These are phyloP conservation scores for Sebastes wilsoni DNA, from an alignment of 2,797 vertebrate species.

Conservation along the genomic window DNA sequence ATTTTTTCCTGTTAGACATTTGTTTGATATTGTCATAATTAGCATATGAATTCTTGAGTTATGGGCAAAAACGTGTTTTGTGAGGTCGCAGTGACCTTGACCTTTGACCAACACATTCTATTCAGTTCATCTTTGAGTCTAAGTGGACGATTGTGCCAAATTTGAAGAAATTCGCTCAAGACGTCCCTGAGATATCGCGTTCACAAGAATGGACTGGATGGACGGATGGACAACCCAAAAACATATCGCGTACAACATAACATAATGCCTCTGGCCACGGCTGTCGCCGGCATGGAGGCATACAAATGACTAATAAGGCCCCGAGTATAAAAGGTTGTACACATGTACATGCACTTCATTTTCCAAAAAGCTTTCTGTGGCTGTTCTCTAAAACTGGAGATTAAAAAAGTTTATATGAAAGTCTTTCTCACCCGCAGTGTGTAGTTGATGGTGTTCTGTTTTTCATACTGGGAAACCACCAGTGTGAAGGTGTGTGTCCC, in stretches of 20 bases:
- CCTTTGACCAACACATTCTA: too few species aligned
- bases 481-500: slow-evolving; percentile 93
- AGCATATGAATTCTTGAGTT: not conserved
- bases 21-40: not conserved
- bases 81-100: too few species aligned
- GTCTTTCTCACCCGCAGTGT: slow-evolving; percentile 88
- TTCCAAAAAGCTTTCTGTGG: too few species aligned
- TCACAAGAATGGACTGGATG: fast-evolving
- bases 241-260: too few species aligned
- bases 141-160: too few species aligned
- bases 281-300: fast-evolving
- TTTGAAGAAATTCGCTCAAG: not conserved
- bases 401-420: not conserved
- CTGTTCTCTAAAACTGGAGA: not conserved
- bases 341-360: not conserved
- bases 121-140: not conserved
- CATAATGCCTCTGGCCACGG: too few species aligned
- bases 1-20: not conserved
- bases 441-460: slow-evolving; percentile 99
- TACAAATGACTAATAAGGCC: not conserved
- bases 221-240: too few species aligned
- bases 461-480: slow-evolving; percentile 99
- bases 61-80: not conserved
- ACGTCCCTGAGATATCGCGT: not conserved
- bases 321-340: not conserved